phyloP scores from a whole-genome alignment of 1,140 invertebrate genomes.

The Panagrolaimus sp. region DNA sequence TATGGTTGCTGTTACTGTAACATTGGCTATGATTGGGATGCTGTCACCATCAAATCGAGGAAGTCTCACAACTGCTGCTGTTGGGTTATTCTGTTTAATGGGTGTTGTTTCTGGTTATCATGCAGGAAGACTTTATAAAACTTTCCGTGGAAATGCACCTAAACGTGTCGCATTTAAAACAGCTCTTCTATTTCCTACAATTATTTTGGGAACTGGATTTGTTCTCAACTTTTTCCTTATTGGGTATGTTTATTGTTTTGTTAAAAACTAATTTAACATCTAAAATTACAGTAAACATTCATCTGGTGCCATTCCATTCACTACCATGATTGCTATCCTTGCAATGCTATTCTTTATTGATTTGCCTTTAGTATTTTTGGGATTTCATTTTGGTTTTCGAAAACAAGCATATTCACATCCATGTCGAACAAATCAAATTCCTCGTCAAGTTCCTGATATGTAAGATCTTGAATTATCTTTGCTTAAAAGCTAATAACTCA shows the following conservation, averaged over 20 bases:
- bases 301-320: slow-evolving; percentile 87
- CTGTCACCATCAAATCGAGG: slow-evolving; percentile 88
- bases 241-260: no score
- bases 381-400: slow-evolving; percentile 91
- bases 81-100: slow-evolving; percentile 92
- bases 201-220: slow-evolving; percentile 82
- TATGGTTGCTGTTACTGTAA: slow-evolving; percentile 83
- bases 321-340: slow-evolving; percentile 85
- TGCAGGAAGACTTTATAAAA: slow-evolving; percentile 84
- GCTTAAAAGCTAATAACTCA: no score
- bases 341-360: slow-evolving; percentile 94
- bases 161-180: slow-evolving; percentile 85
- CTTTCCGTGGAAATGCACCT: slow-evolving; percentile 80
- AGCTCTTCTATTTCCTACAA: slow-evolving; percentile 81
- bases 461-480: no score
- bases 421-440: slow-evolving; percentile 95
- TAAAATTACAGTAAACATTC: no score
- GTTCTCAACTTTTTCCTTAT: slow-evolving; percentile 96
- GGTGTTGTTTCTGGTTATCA: slow-evolving; percentile 90
- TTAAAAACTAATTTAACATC: no score
- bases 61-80: slow-evolving; percentile 85
- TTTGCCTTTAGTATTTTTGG: slow-evolving; percentile 84
- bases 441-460: slow-evolving; percentile 90
- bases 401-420: slow-evolving; percentile 78
- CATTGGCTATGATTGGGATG: slow-evolving; percentile 68